Conservation (phyloP, 2,113 vertebrate species). For the Atlantisia rogersi region DNA sequence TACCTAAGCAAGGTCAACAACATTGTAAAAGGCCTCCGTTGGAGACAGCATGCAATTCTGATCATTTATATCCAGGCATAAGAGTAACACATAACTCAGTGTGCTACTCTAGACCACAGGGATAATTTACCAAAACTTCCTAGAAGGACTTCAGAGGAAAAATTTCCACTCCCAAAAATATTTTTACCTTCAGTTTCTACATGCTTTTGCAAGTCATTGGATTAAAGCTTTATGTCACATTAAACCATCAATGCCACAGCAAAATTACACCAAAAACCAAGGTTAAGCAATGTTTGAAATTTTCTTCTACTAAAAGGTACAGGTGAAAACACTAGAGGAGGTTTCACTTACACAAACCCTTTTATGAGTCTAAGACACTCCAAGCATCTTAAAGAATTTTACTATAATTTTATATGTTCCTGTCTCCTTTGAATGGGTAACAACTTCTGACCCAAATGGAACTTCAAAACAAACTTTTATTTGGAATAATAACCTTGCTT, state of each 20-base stretch:
- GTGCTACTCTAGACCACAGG: neutral
- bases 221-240: neutral
- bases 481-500: conserved; percentile 29
- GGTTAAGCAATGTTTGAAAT: neutral
- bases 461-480: conserved; percentile 31
- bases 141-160: neutral
- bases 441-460: conserved; percentile 13
- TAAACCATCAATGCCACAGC: neutral
- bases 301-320: neutral
- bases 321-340: neutral
- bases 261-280: neutral
- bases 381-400: neutral
- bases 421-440: neutral
- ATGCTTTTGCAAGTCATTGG: neutral
- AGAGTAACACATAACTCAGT: neutral
- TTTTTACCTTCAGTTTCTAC: neutral
- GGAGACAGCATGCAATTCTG: neutral
- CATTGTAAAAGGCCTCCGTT: neutral
- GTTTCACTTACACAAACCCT: neutral
- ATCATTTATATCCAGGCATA: neutral
- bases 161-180: neutral
- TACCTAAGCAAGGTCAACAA: neutral
- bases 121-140: neutral
- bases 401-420: neutral
- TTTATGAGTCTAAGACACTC: neutral